phyloP scores from a whole-genome alignment of 2,113 vertebrate species.

The Myxocyprinus asiaticus region DNA sequence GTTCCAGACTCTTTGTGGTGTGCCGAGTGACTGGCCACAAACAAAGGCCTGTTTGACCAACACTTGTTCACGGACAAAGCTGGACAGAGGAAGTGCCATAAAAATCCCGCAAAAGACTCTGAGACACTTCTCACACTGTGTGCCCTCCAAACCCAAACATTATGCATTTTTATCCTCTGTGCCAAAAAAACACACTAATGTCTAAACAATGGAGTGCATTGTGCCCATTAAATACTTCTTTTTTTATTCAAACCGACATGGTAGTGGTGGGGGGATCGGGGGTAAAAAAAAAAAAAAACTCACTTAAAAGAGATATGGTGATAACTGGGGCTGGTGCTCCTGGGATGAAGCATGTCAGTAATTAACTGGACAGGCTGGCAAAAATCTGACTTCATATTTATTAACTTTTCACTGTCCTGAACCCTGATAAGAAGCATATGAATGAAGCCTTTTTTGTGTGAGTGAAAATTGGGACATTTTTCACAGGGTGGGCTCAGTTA shows the following conservation, averaged over 20 bases:
- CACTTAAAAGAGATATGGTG: conserved; percentile 46
- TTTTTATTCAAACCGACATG: conserved; percentile 25
- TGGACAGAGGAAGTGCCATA: conserved; percentile 71
- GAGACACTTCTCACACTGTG: conserved; percentile 63
- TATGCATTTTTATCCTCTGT: conserved; percentile 44
- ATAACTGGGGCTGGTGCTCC: conserved; percentile 42
- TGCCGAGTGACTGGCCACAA: conserved; percentile 77
- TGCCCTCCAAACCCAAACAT: conserved; percentile 65
- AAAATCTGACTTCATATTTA: conserved; percentile 42
- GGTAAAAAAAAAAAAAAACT: background rate
- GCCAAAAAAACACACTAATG: conserved; percentile 59
- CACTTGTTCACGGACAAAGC: conserved; percentile 77
- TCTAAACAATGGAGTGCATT: conserved; percentile 66
- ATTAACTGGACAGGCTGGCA: conserved; percentile 48
- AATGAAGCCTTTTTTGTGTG: conserved; percentile 1
- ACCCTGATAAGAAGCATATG: conserved; percentile 41
- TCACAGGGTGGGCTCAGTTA: background rate
- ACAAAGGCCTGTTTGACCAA: conserved; percentile 82
- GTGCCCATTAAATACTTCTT: conserved; percentile 54
- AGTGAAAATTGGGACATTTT: conserved; percentile 7
- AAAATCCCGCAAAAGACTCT: conserved; percentile 60
- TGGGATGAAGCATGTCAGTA: conserved; percentile 42
- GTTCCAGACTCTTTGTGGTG: conserved; percentile 71
- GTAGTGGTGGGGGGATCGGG: background rate
- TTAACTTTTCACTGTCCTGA: conserved; percentile 45